A percentile compares a stretch with the other conserved stretches of the same genome.
Conservation (phyloP, 2,113 vertebrate species). For the Xenotilapia longispinis region DNA sequence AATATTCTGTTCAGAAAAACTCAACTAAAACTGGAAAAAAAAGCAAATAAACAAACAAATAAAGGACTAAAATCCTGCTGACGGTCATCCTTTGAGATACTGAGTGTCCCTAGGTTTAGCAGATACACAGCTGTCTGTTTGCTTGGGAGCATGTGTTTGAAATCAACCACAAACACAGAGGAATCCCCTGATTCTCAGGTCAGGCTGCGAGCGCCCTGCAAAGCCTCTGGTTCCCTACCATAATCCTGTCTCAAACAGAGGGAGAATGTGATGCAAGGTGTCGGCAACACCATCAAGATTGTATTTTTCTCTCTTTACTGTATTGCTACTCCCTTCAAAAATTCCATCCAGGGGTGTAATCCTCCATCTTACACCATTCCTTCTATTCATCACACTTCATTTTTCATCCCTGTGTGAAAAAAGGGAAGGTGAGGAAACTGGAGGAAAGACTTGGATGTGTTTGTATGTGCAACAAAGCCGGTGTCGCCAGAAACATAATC, state of each 20-base stretch:
- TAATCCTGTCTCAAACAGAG: constrained; percentile 56
- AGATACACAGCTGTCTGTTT: neutral
- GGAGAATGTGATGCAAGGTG: constrained; percentile 66
- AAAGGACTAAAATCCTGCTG: neutral
- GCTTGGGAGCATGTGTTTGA: neutral
- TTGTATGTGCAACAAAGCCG: constrained; percentile 54
- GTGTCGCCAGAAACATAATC: constrained; percentile 42
- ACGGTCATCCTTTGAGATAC: neutral
- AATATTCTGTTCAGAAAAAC: neutral
- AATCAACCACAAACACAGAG: constrained; percentile 36
- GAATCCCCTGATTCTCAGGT: constrained; percentile 49
- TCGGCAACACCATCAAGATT: constrained; percentile 63
- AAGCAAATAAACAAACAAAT: neutral
- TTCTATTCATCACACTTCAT: constrained; percentile 64
- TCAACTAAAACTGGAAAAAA: neutral
- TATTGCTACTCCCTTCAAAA: constrained; percentile 60
- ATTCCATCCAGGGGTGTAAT: constrained; percentile 66
- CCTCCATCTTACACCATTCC: constrained; percentile 54
- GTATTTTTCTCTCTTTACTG: constrained; percentile 61
- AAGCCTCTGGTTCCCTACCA: constrained; percentile 36
- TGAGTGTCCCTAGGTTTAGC: neutral
- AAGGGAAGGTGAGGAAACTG: constrained; percentile 65
- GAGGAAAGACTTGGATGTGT: constrained; percentile 53
- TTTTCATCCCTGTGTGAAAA: constrained; percentile 57
- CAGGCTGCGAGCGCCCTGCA: constrained; percentile 42